These are phyloP conservation scores for Syngnathus typhle DNA, from an alignment of 2,113 vertebrate genomes.

Conservation along the genomic window DNA sequence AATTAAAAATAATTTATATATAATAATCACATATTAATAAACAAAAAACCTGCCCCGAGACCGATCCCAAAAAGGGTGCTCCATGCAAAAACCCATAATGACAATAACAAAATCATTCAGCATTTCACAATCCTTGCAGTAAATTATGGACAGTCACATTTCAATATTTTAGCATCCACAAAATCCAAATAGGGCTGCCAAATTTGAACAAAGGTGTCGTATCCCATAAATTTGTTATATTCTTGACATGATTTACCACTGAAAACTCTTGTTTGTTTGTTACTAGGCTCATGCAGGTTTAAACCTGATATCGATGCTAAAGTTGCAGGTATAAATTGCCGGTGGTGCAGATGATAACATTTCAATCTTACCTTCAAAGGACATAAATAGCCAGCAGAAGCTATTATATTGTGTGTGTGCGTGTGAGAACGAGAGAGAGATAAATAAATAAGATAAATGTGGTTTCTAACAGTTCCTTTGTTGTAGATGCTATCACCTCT, in stretches of 20 bases:
- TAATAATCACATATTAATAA: no score
- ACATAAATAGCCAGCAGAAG: slow-evolving; percentile 34
- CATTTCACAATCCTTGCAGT: no score
- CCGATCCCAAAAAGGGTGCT: no score
- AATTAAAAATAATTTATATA: no score
- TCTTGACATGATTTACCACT: neutral
- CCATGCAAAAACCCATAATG: no score
- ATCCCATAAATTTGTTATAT: neutral
- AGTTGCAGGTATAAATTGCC: slow-evolving; percentile 13
- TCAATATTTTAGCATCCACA: no score
- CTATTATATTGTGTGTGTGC: neutral
- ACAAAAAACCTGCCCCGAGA: no score
- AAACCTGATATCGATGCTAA: neutral
- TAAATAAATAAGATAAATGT: slow-evolving; percentile 8
- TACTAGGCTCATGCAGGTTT: neutral
- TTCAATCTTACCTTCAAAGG: slow-evolving; percentile 52
- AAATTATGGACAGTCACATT: no score
- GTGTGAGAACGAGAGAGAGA: neutral
- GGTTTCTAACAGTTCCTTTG: slow-evolving; percentile 42
- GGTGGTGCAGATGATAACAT: slow-evolving; percentile 49
- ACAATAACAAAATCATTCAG: no score
- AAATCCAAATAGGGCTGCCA: no score
- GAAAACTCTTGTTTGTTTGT: neutral
- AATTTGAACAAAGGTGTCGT: no score
- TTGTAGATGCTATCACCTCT: slow-evolving; percentile 35